Conservation (phyloP, 2,113 vertebrate species). For the Aptenodytes patagonicus region DNA sequence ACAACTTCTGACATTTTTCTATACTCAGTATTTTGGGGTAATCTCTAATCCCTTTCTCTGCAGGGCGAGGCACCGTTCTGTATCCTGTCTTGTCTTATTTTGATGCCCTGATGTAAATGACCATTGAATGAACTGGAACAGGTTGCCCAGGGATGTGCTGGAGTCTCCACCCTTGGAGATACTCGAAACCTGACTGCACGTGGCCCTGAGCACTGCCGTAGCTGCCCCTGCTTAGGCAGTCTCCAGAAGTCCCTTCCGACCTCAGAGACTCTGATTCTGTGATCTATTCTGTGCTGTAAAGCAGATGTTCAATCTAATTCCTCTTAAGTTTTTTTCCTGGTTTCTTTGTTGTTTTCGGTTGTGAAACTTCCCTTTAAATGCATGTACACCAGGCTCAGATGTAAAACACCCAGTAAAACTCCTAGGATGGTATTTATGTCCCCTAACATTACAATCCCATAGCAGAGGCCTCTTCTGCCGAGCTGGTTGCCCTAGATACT, state of each 20-base stretch:
- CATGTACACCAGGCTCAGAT: background rate
- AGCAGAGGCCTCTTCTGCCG: background rate
- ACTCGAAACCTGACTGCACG: fast-evolving
- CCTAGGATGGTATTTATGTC: background rate
- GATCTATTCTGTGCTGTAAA: background rate
- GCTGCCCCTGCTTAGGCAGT: background rate
- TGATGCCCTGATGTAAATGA: background rate
- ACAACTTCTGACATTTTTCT: background rate
- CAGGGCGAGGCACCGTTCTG: background rate
- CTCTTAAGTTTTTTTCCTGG: background rate
- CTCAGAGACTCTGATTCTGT: background rate
- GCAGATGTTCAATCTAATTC: background rate
- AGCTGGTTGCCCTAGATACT: background rate
- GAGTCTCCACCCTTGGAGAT: background rate
- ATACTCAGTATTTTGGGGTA: background rate
- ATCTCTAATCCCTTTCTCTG: background rate
- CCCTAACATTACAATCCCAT: background rate
- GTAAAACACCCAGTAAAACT: background rate
- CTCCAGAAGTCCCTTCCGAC: background rate
- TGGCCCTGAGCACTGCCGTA: background rate
- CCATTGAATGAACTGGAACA: background rate
- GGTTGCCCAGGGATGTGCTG: background rate
- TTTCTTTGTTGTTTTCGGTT: background rate
- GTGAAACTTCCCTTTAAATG: background rate
- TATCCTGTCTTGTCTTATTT: background rate